These are phyloP conservation scores for Ciona savignyi DNA, from an alignment of 23 tunicate genomes.

Conservation along the genomic window DNA sequence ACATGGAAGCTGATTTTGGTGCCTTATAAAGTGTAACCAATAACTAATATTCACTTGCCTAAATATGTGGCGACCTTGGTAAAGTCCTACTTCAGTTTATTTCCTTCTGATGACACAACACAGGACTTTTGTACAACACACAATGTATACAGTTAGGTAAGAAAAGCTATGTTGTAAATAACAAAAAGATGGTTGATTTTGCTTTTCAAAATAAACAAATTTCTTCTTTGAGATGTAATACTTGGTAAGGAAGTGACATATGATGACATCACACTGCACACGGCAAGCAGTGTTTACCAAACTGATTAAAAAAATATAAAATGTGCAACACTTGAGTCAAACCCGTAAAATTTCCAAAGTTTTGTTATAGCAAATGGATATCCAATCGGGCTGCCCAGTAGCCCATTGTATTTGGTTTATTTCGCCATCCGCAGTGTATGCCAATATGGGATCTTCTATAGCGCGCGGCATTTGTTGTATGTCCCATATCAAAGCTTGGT, in stretches of 20 bases:
- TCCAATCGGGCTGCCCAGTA: slow-evolving; percentile 93
- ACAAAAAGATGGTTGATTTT: no score
- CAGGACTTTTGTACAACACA: background rate
- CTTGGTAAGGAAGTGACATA: no score
- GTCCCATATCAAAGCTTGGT: slow-evolving; percentile 98
- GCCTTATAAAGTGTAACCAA: no score
- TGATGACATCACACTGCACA: background rate
- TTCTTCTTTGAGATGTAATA: no score
- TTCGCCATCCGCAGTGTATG: slow-evolving; percentile 98
- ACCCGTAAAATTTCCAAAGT: slow-evolving; percentile 87
- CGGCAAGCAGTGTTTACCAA: background rate
- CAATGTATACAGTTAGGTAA: background rate
- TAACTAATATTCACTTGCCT: no score
- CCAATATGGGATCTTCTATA: slow-evolving; percentile 95
- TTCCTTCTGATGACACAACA: no score
- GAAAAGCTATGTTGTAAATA: no score
- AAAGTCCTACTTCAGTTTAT: no score
- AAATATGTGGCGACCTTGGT: no score
- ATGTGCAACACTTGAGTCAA: slow-evolving; percentile 18
- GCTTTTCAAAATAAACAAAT: no score
- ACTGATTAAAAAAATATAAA: background rate
- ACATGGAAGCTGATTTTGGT: no score
- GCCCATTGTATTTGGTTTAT: slow-evolving; percentile 98
- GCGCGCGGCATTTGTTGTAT: slow-evolving; percentile 99
- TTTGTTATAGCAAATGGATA: slow-evolving; percentile 84